A percentile compares a stretch with the other conserved stretches of the same genome.
Conservation (phyloP, 2,888 invertebrate species). For the Lydus trimaculatus region DNA sequence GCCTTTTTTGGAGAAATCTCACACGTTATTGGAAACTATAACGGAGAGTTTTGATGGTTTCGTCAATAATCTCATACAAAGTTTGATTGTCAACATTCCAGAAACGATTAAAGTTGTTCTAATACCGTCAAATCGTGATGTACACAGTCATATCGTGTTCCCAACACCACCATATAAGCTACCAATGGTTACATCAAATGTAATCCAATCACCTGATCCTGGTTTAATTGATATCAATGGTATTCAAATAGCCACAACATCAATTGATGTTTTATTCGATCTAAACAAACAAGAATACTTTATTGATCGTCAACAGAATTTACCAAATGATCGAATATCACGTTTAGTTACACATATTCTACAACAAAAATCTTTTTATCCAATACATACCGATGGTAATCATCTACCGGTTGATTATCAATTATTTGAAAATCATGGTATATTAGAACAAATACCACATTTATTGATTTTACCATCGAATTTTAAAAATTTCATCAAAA, state of each 20-base stretch:
- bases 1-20: conserved; percentile 78
- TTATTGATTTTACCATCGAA: conserved; percentile 85
- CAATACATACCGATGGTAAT: conserved; percentile 76
- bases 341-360: conserved; percentile 79
- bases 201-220: conserved; percentile 82
- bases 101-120: conserved; percentile 58
- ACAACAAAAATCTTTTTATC: conserved; percentile 81
- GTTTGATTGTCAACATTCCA: conserved; percentile 63
- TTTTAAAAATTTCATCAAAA: conserved; percentile 83
- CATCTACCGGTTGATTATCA: conserved; percentile 74
- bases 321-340: conserved; percentile 70
- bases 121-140: conserved; percentile 79
- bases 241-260: conserved; percentile 78
- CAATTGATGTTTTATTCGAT: conserved; percentile 85
- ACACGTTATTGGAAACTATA: conserved; percentile 67
- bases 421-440: conserved; percentile 75
- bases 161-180: conserved; percentile 81
- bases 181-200: conserved; percentile 66
- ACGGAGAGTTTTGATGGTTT: conserved; percentile 75
- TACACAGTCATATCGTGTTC: conserved; percentile 79
- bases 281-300: conserved; percentile 64
- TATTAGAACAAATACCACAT: conserved; percentile 78
- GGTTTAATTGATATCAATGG: conserved; percentile 80
- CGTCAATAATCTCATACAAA: conserved; percentile 75
- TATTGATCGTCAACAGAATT: conserved; percentile 35